These are phyloP conservation scores for Palythoa heliodiscus DNA, from an alignment of 92 coral and sea anemone species.

Conservation along the genomic window DNA sequence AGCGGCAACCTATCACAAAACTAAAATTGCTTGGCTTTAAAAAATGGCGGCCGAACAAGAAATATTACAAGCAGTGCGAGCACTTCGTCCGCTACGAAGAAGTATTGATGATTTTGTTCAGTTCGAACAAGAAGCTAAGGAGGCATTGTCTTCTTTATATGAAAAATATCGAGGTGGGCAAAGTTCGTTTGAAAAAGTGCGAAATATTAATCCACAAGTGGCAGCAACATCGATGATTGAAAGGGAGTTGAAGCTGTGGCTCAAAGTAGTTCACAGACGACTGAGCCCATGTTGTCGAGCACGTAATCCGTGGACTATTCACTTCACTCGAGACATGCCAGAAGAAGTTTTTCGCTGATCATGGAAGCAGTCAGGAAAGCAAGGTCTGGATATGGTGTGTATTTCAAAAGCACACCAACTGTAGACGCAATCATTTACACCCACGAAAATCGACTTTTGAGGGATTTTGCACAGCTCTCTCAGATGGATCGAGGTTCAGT, in stretches of 20 bases:
- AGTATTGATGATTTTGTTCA: constrained; percentile 37
- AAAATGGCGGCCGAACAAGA: constrained; percentile 41
- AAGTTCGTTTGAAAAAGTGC: constrained; percentile 44
- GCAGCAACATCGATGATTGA: constrained; percentile 43
- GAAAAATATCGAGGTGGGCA: constrained; percentile 38
- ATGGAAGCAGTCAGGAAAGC: constrained; percentile 48
- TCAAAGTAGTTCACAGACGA: constrained; percentile 51
- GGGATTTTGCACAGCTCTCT: constrained; percentile 51
- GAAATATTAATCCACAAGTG: constrained; percentile 34
- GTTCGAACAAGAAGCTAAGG: constrained; percentile 54
- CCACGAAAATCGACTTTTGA: constrained; percentile 6
- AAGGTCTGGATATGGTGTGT: constrained; percentile 40
- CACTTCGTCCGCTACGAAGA: constrained; percentile 40
- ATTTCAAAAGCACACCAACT: constrained; percentile 21
- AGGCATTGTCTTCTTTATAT: constrained; percentile 41
- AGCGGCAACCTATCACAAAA: neutral
- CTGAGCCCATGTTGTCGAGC: constrained; percentile 53
- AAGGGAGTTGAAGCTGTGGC: constrained; percentile 46
- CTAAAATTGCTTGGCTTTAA: neutral
- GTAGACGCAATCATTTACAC: constrained; percentile 30
- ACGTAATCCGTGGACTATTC: constrained; percentile 56
- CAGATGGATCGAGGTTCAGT: constrained; percentile 30
- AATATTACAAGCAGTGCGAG: constrained; percentile 39
- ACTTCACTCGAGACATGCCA: constrained; percentile 49
- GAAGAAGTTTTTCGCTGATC: constrained; percentile 41